phyloP scores from a whole-genome alignment of 2,888 invertebrate genomes.

The Germaria angustata region DNA sequence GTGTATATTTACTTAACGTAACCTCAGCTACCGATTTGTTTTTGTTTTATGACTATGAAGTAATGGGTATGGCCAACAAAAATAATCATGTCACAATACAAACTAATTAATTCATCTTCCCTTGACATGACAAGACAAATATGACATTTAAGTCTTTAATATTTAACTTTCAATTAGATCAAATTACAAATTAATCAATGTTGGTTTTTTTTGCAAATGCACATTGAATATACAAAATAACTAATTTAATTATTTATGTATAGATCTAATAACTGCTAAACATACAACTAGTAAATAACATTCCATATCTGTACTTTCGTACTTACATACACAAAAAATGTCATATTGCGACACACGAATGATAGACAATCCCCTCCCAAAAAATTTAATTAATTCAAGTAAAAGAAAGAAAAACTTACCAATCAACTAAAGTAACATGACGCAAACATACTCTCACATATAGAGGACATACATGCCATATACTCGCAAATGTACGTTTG shows the following conservation, averaged over 20 bases:
- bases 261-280: conserved; percentile 28
- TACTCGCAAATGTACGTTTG: too few relatives aligned
- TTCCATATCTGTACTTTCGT: background rate
- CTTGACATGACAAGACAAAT: background rate
- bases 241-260: conserved; percentile 30
- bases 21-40: too few relatives aligned
- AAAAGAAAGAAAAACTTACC: conserved; percentile 39
- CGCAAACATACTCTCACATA: conserved; percentile 4
- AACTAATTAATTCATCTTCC: background rate
- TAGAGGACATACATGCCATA: too few relatives aligned
- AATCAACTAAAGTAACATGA: conserved; percentile 68
- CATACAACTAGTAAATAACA: conserved; percentile 25
- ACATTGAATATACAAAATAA: conserved; percentile 28
- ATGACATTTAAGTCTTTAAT: background rate
- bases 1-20: too few relatives aligned
- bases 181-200: conserved; percentile 58
- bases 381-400: conserved; percentile 34
- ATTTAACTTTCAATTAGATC: conserved; percentile 50
- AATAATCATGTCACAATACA: background rate
- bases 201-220: background rate
- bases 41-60: background rate
- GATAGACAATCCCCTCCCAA: conserved; percentile 31
- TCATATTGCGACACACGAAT: conserved; percentile 45
- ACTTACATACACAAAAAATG: conserved; percentile 11
- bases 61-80: background rate